Percentiles rank a stretch among this genome's conserved stretches.
phyloP scores from a whole-genome alignment of 2,113 vertebrate genomes.

The Anguilla rostrata region DNA sequence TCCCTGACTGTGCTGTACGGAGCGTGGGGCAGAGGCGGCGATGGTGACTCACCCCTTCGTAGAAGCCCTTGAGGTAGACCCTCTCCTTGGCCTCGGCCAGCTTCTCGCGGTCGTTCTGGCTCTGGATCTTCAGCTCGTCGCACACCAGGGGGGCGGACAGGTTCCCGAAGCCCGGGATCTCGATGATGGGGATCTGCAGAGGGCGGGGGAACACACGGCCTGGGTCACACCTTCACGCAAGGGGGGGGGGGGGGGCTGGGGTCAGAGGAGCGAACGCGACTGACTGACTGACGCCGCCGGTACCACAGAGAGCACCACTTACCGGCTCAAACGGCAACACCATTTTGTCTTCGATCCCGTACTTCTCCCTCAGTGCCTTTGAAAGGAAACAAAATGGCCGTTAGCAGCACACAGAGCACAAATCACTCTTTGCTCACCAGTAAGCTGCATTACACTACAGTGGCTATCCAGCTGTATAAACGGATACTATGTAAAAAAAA shows the following conservation, averaged over 20 bases:
- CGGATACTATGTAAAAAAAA: neutral
- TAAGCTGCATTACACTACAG: too few species aligned
- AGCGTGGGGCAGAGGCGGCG: neutral
- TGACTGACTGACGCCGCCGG: neutral
- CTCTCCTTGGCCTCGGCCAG: slow-evolving; percentile 92
- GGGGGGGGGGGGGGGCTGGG: too few species aligned
- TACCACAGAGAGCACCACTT: slow-evolving; percentile 19
- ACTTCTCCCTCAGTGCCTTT: slow-evolving; percentile 88
- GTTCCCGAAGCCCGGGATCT: slow-evolving; percentile 88
- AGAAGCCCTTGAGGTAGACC: slow-evolving; percentile 92
- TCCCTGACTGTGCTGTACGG: neutral
- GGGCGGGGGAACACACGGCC: neutral
- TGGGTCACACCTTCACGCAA: neutral
- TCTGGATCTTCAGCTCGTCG: slow-evolving; percentile 95
- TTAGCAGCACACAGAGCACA: neutral
- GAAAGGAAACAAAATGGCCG: slow-evolving; percentile 10
- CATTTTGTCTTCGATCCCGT: slow-evolving; percentile 93
- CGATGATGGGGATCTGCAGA: slow-evolving; percentile 86
- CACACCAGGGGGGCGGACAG: slow-evolving; percentile 86
- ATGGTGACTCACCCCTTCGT: slow-evolving; percentile 86
- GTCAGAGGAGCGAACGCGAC: neutral
- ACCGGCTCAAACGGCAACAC: slow-evolving; percentile 94
- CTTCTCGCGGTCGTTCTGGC: slow-evolving; percentile 96
- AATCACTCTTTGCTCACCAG: neutral
- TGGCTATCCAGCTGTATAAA: neutral